These are phyloP conservation scores for Myrmecophaga tridactyla DNA, from an alignment of 2,113 vertebrate genomes.

Conservation along the genomic window DNA sequence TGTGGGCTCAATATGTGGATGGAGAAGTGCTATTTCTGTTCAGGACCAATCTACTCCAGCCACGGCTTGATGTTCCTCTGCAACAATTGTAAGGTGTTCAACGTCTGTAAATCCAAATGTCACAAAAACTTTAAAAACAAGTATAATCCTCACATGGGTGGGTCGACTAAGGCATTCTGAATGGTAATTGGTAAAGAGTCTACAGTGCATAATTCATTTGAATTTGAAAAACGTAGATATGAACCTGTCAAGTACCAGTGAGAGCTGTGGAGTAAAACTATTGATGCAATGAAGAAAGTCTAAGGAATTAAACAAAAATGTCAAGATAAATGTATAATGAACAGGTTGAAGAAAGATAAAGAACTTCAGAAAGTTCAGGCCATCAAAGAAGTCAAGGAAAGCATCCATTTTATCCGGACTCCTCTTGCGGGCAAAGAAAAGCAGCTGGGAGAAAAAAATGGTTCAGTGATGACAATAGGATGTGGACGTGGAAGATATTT, in stretches of 20 bases:
- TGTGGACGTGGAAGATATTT: slow-evolving; percentile 90
- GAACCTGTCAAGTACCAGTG: too few species aligned
- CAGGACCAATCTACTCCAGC: too few species aligned
- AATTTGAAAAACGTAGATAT: too few species aligned
- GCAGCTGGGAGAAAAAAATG: slow-evolving; percentile 96
- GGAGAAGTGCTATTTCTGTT: too few species aligned
- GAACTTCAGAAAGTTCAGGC: slow-evolving; percentile 93
- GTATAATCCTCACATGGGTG: slow-evolving; percentile 95
- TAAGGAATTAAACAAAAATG: too few species aligned
- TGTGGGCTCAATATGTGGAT: too few species aligned
- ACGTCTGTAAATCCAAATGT: slow-evolving; percentile 98
- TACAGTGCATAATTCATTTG: slow-evolving; percentile 83
- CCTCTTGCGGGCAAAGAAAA: slow-evolving; percentile 93
- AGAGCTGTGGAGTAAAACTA: too few species aligned
- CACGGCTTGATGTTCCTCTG: too few species aligned
- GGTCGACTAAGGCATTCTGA: slow-evolving; percentile 98
- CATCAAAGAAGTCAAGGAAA: slow-evolving; percentile 97
- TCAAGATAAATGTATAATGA: too few species aligned
- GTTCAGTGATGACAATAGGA: slow-evolving; percentile 93
- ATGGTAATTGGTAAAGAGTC: slow-evolving; percentile 94
- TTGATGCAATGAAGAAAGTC: too few species aligned
- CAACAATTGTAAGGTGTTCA: slow-evolving; percentile 85
- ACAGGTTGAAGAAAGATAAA: slow-evolving; percentile 95
- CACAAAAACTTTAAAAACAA: slow-evolving; percentile 98
- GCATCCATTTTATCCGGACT: slow-evolving; percentile 95